Evolutionary conservation across 2,113 vertebrate genomes (phyloP).

Genomic region (Passer domesticus): DNA sequence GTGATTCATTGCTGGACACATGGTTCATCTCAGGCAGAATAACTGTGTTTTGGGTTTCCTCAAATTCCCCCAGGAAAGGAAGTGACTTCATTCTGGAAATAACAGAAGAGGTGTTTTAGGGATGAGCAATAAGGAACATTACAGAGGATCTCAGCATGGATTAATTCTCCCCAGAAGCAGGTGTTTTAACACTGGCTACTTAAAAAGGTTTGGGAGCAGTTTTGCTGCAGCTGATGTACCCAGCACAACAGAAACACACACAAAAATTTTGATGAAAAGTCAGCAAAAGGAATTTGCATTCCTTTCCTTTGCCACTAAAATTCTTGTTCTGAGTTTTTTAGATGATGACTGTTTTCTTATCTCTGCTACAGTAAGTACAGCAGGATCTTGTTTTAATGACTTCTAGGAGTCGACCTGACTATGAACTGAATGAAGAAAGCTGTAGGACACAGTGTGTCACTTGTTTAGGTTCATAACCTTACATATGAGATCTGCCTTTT

Average conservation of each 20-base stretch:
- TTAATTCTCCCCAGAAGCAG: neutral
- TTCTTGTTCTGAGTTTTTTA: neutral
- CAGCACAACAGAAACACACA: neutral
- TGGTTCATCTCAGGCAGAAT: slow-evolving; percentile 33
- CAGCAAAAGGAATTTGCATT: neutral
- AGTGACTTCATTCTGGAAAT: slow-evolving; percentile 75
- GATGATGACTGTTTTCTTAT: neutral
- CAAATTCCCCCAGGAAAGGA: slow-evolving; percentile 70
- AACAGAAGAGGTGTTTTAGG: slow-evolving; percentile 12
- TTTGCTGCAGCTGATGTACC: neutral
- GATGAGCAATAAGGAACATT: neutral
- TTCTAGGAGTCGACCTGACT: neutral
- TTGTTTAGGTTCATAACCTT: neutral
- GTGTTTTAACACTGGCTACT: neutral
- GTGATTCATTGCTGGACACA: slow-evolving; percentile 52
- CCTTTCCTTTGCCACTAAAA: neutral
- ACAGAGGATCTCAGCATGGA: neutral
- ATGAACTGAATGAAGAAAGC: neutral
- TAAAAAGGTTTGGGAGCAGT: neutral
- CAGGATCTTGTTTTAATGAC: neutral
- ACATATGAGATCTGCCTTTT: neutral
- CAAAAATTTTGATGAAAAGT: neutral
- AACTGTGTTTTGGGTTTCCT: slow-evolving; percentile 60
- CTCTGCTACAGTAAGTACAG: neutral
- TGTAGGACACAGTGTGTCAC: neutral